Conservation (phyloP, 2,888 invertebrate genomes). For the Hermaeophaga mercurialis region DNA sequence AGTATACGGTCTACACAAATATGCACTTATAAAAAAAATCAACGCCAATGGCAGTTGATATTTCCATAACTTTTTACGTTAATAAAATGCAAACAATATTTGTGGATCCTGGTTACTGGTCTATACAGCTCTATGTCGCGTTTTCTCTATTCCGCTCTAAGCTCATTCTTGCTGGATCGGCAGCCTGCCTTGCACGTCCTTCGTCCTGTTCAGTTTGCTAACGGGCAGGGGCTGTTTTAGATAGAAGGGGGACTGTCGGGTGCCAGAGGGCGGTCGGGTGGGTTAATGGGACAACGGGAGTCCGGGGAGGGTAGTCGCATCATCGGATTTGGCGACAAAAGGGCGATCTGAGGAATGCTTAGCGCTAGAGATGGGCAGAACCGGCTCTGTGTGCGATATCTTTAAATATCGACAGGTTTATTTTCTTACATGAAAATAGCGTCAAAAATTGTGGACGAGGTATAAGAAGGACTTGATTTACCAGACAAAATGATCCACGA, state of each 20-base stretch:
- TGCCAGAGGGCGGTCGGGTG: background rate
- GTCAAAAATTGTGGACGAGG: too few species aligned
- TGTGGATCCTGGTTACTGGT: background rate
- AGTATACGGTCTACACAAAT: too few species aligned
- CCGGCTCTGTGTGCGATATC: background rate
- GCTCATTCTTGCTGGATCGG: background rate
- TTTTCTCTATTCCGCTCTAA: background rate
- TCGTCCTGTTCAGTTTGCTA: constrained; percentile 13
- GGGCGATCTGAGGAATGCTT: constrained; percentile 21
- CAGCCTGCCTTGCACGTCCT: constrained; percentile 2
- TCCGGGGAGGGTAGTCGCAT: constrained; percentile 5
- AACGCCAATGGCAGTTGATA: too few species aligned
- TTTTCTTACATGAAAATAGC: too few species aligned
- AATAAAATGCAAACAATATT: too few species aligned
- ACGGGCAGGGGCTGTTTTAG: background rate
- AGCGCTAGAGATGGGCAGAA: background rate
- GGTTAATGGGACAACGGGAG: constrained; percentile 2
- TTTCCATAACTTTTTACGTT: too few species aligned
- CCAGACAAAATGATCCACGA: too few species aligned
- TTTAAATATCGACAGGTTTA: too few species aligned
- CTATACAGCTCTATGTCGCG: background rate
- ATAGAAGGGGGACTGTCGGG: constrained; percentile 4
- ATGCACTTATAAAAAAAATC: too few species aligned
- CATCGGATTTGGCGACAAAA: constrained; percentile 22
- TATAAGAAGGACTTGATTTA: too few species aligned